Evolutionary conservation across 2,113 vertebrate species (phyloP).

Genomic region (Carassius auratus): DNA sequence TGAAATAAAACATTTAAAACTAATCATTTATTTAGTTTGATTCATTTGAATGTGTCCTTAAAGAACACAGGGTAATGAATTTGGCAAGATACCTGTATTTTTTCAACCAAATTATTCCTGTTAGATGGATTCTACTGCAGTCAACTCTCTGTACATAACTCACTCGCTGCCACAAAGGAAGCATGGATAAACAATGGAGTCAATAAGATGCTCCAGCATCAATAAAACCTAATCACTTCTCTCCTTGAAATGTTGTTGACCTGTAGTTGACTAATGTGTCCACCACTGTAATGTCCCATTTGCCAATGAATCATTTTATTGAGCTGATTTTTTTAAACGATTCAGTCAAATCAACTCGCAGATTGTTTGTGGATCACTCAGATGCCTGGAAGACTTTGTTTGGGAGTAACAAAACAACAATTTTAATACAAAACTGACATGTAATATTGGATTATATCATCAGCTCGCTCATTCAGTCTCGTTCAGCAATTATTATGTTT

Average conservation of each 20-base stretch:
- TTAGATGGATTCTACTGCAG: background rate
- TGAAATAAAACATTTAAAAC: background rate
- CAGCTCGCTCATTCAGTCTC: too few relatives aligned
- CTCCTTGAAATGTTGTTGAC: slow-evolving; percentile 25
- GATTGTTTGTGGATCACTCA: background rate
- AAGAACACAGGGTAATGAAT: background rate
- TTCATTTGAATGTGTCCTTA: background rate
- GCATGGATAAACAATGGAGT: slow-evolving; percentile 16
- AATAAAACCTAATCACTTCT: slow-evolving; percentile 29
- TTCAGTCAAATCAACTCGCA: background rate
- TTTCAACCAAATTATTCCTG: background rate
- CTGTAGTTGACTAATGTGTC: background rate
- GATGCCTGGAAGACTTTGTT: background rate
- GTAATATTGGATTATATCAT: background rate
- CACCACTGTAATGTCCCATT: background rate
- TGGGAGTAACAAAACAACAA: background rate
- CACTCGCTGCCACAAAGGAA: background rate
- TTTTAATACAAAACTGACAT: background rate
- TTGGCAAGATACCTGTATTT: background rate
- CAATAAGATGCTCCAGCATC: slow-evolving; percentile 23
- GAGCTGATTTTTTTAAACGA: background rate
- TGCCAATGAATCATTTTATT: background rate
- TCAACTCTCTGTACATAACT: background rate
- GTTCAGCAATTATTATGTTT: too few relatives aligned
- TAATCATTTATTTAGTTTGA: background rate